Conservation (phyloP, 1,140 invertebrate genomes). For the Drosophila eugracilis region DNA sequence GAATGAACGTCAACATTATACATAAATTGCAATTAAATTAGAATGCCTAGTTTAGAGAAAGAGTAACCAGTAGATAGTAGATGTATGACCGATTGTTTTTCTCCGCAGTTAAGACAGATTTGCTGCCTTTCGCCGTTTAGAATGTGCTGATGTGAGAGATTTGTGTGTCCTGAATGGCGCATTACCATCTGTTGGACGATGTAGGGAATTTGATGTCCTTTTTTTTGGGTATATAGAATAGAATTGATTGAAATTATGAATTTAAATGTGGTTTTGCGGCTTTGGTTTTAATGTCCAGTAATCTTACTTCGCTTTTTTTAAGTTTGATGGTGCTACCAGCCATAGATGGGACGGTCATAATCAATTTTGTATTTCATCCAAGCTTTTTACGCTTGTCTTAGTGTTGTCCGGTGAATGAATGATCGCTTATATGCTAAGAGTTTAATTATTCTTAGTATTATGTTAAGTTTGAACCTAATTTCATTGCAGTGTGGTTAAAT, state of each 20-base stretch:
- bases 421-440: constrained; percentile 14
- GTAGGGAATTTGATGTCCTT: background rate
- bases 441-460: too few relatives aligned
- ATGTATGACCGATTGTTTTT: constrained; percentile 13
- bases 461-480: constrained; percentile 14
- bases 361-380: background rate
- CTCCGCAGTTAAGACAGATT: constrained; percentile 9
- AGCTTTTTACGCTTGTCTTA: constrained; percentile 14
- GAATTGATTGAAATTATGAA: background rate
- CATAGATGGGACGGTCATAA: constrained; percentile 9
- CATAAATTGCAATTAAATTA: too few relatives aligned
- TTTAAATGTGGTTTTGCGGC: background rate
- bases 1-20: too few relatives aligned
- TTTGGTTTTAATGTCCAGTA: background rate
- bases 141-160: constrained; percentile 7
- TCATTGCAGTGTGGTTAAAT: constrained; percentile 23
- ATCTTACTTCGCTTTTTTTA: background rate
- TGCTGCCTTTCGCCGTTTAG: constrained; percentile 3
- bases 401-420: background rate
- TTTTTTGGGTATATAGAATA: background rate
- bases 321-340: constrained; percentile 14
- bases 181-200: background rate
- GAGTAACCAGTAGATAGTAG: background rate
- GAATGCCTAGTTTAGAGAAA: too few relatives aligned
- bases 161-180: constrained; percentile 11